These are phyloP conservation scores for Heliangelus exortis DNA, from an alignment of 2,797 vertebrate genomes.

Conservation along the genomic window DNA sequence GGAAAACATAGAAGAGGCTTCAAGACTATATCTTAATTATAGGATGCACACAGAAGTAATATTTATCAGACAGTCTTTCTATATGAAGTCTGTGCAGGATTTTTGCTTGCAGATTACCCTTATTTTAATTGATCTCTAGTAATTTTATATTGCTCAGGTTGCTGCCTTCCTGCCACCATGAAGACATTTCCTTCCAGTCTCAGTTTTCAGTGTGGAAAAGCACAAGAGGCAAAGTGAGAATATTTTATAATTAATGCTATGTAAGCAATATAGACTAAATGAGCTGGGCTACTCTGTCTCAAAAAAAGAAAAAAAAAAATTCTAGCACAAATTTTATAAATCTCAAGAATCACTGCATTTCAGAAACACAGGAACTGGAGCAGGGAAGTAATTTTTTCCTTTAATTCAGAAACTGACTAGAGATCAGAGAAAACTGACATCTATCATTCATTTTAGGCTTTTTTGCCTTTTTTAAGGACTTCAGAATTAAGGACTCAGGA, in stretches of 20 bases:
- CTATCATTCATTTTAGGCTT: not conserved
- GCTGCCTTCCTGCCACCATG: not conserved
- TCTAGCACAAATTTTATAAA: not conserved
- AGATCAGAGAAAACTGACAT: not conserved
- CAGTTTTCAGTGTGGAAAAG: not conserved
- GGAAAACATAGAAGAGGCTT: not conserved
- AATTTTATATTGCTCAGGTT: not conserved
- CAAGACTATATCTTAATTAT: not conserved
- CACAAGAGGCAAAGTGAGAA: not conserved
- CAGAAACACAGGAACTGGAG: not conserved
- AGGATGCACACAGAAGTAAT: not conserved
- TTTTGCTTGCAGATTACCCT: not conserved
- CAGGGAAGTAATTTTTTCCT: not conserved
- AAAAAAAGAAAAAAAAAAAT: not conserved
- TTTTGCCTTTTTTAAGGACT: not conserved
- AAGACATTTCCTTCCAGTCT: not conserved
- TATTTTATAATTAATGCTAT: not conserved
- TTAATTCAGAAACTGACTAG: not conserved
- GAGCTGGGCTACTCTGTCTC: not conserved
- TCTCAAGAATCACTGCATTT: not conserved
- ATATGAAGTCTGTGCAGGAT: not conserved
- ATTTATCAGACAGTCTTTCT: not conserved
- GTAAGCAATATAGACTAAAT: not conserved
- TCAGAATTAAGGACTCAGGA: not conserved
- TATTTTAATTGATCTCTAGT: not conserved